Evolutionary conservation across 30 jellyfish, hydroid and myxozoan genomes (phyloP), one percentile per base, ranked within the genome.

Genomic region (Calvadosia cruxmelitensis): DNA sequence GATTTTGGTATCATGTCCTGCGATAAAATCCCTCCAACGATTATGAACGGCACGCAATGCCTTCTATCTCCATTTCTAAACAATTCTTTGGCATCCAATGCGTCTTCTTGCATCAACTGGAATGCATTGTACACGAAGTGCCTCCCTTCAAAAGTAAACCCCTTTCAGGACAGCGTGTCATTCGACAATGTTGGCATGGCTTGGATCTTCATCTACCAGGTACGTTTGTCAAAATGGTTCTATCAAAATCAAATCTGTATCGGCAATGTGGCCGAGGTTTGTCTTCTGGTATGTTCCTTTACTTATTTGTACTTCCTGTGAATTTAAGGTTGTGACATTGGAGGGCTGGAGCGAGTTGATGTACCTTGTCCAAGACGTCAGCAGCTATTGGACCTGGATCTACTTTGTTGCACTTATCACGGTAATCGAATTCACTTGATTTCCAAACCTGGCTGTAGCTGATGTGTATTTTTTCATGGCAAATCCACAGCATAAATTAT

Each of bases 331-430:
- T 30, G 96, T 85, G 48, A 85, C 96, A 2, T 63, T 85, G 24
- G 96, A 85, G 70, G 96, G 96, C 2, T 85, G 96, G 96, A 85
- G 96, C 70, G 96, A 85, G 23, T 73, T 85, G 36, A 85, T 85
- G 96, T 85, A 85, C 49, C 68, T 78, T 33, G 66, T 79, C n/a
- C 94, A 78, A 78, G 96, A 85, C 62, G 80, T 63, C 31, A 77
- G 82, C 66, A 68, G 78, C 61, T 72, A 25, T n/a, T 72, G 67
- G 53, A 49, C 96, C 0, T 85, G 96, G 96, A 79, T 85, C 2
- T 85, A 85, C 49, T 85, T 85, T 51, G 94, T 85, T 27, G 71
- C 84, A 51, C 72, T 85, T 25, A 85, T 85, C 1, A 67, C 93
- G 50, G 96, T 79, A 79, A 68, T 91, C 35, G n/a, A n/a, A n/a